Base-by-base conservation (phyloP, 2,113 vertebrate genomes). In the Nematolebias whitei region DNA sequence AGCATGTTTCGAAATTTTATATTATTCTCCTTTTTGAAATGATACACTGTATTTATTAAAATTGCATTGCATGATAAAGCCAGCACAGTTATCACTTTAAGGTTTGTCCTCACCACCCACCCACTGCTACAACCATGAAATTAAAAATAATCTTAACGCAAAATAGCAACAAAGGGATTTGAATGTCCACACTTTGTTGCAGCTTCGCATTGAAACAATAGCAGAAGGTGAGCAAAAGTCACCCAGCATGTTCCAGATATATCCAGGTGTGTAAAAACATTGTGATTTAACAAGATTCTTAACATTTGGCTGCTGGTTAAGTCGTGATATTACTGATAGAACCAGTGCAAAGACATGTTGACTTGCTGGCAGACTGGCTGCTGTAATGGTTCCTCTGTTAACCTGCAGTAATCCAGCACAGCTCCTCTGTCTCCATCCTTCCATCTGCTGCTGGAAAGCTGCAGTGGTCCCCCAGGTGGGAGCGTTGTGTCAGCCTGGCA, bases 401-500 rank as follows among this genome's bases (percentile, higher is more conserved):
- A 76, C 67, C 76, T 75, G 78, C 78, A 83, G 80, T 80, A 72
- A 85, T 82, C 82, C 76, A 80, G 74, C 75, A 63, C 75, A 59
- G 75, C 65, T 83, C 77, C 72, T 69, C 65, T 57, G 76, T 77
- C 71, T 75, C 74, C 52, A 80, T 78, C 80, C 78, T 69, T 81
- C 90, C 90, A 91, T 90, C 90, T 91, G 90, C 89, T 87, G 86
- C 50, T 82, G 87, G 81, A 76, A 77, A 68, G 78, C 80, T 12
- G 68, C 83, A 71, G 74, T 15, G 68, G 51, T 86, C 77, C 84
- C 84, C 76, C 87, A 90, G 85, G 87, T 89, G 84, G 74, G 78
- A 69, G 81, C 29, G 52, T 79, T 53, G 78, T 89, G 81, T 87
- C 84, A 71, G 79, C 70, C 77, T 84, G 86, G 87, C 87, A 80